Conservation (phyloP, 2,113 vertebrate genomes). For the Spizaetus ornatus region DNA sequence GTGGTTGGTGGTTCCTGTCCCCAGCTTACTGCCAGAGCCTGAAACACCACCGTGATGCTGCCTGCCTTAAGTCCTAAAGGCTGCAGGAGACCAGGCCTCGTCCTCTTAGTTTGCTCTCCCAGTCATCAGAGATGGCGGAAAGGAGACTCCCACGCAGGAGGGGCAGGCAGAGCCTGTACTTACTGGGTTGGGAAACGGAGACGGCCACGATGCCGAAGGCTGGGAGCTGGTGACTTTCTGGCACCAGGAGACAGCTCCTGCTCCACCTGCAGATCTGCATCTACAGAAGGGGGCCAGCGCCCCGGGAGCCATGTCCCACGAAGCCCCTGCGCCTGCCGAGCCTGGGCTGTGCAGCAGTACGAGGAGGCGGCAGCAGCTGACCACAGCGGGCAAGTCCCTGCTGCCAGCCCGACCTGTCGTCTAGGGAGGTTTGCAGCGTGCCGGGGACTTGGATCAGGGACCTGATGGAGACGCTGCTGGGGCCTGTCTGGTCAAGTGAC, state of each 20-base stretch:
- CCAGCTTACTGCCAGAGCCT: background rate
- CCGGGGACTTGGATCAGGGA: background rate
- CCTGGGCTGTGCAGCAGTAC: background rate
- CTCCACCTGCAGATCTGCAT: background rate
- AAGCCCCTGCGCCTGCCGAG: background rate
- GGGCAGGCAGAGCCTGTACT: background rate
- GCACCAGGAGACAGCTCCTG: background rate
- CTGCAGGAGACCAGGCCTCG: background rate
- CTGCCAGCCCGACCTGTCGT: background rate
- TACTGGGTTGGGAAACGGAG: fast-evolving
- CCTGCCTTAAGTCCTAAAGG: background rate
- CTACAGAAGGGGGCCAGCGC: background rate
- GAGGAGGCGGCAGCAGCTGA: background rate
- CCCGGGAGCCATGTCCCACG: fast-evolving
- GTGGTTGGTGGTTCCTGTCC: background rate
- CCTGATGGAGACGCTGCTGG: background rate
- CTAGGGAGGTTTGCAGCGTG: background rate
- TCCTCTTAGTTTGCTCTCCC: background rate
- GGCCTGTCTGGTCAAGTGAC: background rate
- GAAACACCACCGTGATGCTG: fast-evolving
- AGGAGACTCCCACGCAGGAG: background rate
- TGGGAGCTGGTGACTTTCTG: background rate
- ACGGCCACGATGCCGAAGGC: fast-evolving
- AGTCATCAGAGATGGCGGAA: background rate
- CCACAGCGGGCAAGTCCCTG: background rate